A percentile compares a stretch with the other conserved stretches of the same genome.
Conservation (phyloP, 2,113 vertebrate genomes). For the Rhabdomys dilectus region DNA sequence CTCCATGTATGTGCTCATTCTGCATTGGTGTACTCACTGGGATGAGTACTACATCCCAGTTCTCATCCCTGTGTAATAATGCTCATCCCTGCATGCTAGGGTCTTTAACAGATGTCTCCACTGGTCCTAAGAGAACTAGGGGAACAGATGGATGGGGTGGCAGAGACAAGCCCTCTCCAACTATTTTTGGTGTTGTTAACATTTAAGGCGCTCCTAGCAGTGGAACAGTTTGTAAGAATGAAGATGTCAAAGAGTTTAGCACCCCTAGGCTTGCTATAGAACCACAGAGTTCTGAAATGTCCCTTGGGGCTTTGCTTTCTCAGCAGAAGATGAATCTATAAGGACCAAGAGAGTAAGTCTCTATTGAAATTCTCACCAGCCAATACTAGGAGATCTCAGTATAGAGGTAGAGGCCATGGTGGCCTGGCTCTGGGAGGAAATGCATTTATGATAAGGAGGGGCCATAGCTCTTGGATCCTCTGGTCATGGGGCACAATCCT, state of each 20-base stretch:
- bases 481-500: not conserved
- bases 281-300: not conserved
- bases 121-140: not conserved
- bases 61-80: too few relatives aligned
- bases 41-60: too few relatives aligned
- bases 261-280: not conserved
- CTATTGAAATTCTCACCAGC: not conserved
- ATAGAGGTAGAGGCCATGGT: too few relatives aligned
- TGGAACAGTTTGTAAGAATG: not conserved
- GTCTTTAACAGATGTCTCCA: not conserved
- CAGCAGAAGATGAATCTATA: not conserved
- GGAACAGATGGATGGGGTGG: not conserved
- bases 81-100: not conserved
- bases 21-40: too few relatives aligned
- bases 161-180: not conserved
- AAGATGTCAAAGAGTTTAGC: not conserved
- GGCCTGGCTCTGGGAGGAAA: not conserved
- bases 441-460: not conserved
- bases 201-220: not conserved
- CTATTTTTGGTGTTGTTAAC: not conserved
- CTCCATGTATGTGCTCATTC: too few relatives aligned
- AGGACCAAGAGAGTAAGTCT: not conserved
- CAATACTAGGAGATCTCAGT: not conserved
- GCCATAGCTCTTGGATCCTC: not conserved
- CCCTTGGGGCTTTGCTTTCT: not conserved